Base-by-base conservation (phyloP, 37 sponge, comb jelly and placozoan genomes). In the Tethya wilhelma region DNA sequence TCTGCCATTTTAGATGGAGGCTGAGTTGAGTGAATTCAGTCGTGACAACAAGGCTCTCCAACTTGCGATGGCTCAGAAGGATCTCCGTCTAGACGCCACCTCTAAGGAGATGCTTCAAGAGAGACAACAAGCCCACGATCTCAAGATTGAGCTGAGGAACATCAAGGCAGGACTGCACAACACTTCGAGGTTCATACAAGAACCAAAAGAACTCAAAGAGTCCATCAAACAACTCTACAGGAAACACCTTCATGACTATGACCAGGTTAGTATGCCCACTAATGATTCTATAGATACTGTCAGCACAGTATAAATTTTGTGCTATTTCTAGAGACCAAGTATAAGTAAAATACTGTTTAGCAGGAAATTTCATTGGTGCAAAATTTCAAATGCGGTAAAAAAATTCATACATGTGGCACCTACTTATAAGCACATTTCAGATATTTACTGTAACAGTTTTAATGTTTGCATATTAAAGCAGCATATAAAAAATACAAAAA, bases 151-250 rank as follows among this genome's bases (percentile, higher is more conserved):
- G 67, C 59, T 93, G 44, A 82, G 83, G 66, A 86, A 82, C 41
- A 74, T 94, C 71, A 91, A 96, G 83, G 83, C 84, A 37, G 93
- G 96, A 38, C 81, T 98, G 36, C 91, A 93, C 77, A 80, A 83
- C 58, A 85, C 95, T 44, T 79, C 87, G 37, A 75, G 87, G 14
- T 86, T 83, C 79, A 93, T 98, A 59, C 98, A 98, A 45, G 96
- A 98, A 59, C 98, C 98, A 20, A 85, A 90, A 38, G 80, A 93
- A 29, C 85, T 98, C 67, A 98, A 98, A 80, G 87, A 93, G 36
- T 73, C 76, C 37, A 28, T 78, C 38, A 78, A 78, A 38, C 74
- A 38, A 25, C 74, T 86, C 44, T 89, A 89, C 62, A 83, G 59
- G 56, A 84, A 78, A 58, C 82, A 91, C 70, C 84, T 91, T 22